Base-by-base conservation (phyloP, 2,888 invertebrate genomes). In the Sphaerophoria taeniata region DNA sequence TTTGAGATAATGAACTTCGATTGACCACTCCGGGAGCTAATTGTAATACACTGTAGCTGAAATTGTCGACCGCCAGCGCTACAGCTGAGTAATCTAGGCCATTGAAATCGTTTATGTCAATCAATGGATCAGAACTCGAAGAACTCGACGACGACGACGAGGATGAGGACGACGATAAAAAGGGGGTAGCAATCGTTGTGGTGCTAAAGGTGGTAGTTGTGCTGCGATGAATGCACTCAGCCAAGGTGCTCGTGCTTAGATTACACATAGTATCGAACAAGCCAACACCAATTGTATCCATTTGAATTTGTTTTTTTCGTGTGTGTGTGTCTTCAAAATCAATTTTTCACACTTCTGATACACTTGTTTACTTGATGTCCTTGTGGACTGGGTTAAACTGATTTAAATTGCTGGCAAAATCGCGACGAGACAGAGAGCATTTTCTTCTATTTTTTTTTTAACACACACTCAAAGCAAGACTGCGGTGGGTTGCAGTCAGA, bases 41-140 rank as follows among this genome's bases (percentile, higher is more conserved):
- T 81, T 85, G 85, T 70, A 85, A 49, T n/a, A 85, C 77, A 81
- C 81, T 85, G 65, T 85, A 85, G 49, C 85, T 85, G 24, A 85
- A 85, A 39, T 85, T 85, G 77, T 85, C 85, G 69, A 85, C 85
- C 49, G 85, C 85, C 69, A 85, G 81, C 53, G 85, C 81, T 53
- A 85, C 85, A 73, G 85, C 85, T 47, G 85, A 85, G 63, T 85
- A 85, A 85, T 85, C 85, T 85, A 85, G 85, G 85, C 85, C 85
- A 85, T 85, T 85, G 85, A 85, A 85, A 73, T 81, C 85, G 73
- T 85, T 85, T 74, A 85, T 85, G 70, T 85, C 85, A 85, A 85
- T 81, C 85, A 85, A 81, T 85, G 85, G 61, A 81, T 85, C 81
- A 24, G 80, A 76, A 24, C 82, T 83, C 24, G 24, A 24, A 33